phyloP scores from a whole-genome alignment of 2,797 vertebrate genomes.

The Potorous gilbertii region DNA sequence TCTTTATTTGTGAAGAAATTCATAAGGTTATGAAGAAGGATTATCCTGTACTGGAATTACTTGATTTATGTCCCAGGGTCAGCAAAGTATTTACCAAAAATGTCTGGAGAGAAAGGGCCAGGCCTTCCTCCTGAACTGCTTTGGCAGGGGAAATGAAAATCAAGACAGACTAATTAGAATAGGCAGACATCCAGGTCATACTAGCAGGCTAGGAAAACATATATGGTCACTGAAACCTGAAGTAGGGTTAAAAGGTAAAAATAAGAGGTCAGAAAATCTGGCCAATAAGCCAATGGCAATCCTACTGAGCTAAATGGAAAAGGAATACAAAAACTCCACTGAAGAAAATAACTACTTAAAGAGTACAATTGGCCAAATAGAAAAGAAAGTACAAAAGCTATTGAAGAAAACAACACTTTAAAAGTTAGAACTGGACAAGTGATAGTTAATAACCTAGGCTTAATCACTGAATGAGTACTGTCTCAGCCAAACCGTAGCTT shows the following conservation, averaged over 20 bases:
- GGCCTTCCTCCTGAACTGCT: not conserved
- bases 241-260: not conserved
- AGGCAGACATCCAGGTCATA: not conserved
- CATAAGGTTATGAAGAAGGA: not conserved
- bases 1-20: not conserved
- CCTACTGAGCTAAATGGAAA: not conserved
- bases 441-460: too few relatives aligned
- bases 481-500: too few relatives aligned
- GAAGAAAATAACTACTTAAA: too few relatives aligned
- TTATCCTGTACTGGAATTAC: not conserved
- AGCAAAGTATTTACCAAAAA: not conserved
- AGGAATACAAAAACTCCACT: too few relatives aligned
- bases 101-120: not conserved
- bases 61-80: not conserved
- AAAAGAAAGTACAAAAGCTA: too few relatives aligned
- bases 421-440: too few relatives aligned
- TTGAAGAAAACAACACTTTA: too few relatives aligned
- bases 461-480: too few relatives aligned
- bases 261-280: not conserved
- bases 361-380: too few relatives aligned
- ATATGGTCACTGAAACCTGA: not conserved
- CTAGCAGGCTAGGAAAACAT: not conserved
- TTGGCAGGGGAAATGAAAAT: not conserved
- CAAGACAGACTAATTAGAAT: not conserved
- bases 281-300: not conserved